Percentiles rank a stretch among this genome's conserved stretches.
These are phyloP conservation scores for Antitype chi DNA, from an alignment of 2,888 invertebrate species.

Conservation along the genomic window DNA sequence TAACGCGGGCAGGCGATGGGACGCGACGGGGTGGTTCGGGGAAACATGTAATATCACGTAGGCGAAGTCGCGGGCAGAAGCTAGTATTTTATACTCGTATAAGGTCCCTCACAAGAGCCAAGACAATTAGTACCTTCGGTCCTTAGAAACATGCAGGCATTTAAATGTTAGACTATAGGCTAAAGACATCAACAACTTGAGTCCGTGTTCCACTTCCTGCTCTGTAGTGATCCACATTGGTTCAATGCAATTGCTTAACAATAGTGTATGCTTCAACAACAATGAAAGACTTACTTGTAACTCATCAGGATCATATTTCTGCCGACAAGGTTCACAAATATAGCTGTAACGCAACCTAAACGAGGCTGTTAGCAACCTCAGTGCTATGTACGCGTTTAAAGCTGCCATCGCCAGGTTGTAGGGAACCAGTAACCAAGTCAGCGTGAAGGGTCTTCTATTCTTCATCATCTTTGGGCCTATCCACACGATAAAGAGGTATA, in stretches of 20 bases:
- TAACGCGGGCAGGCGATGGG: no score
- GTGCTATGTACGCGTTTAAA: slow-evolving; percentile 95
- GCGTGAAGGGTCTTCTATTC: slow-evolving; percentile 93
- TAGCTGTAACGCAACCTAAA: slow-evolving; percentile 95
- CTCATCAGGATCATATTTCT: slow-evolving; percentile 94
- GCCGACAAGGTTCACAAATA: slow-evolving; percentile 96
- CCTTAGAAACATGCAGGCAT: background rate
- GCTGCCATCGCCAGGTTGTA: slow-evolving; percentile 96
- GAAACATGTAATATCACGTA: no score
- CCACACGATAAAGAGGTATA: slow-evolving; percentile 95
- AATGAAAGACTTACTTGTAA: slow-evolving; percentile 92
- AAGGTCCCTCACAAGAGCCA: no score
- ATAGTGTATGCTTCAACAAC: background rate
- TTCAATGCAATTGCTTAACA: background rate
- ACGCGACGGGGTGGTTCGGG: no score
- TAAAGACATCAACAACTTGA: background rate
- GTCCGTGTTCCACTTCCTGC: background rate
- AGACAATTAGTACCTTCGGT: no score
- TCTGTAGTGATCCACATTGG: background rate
- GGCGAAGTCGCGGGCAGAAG: no score
- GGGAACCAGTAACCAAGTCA: slow-evolving; percentile 94
- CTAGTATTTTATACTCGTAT: no score
- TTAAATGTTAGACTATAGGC: background rate
- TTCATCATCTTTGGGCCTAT: slow-evolving; percentile 95
- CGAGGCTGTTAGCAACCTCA: slow-evolving; percentile 94